Evolutionary conservation across 2,797 vertebrate genomes (phyloP).

Genomic region (Trachops cirrhosus): DNA sequence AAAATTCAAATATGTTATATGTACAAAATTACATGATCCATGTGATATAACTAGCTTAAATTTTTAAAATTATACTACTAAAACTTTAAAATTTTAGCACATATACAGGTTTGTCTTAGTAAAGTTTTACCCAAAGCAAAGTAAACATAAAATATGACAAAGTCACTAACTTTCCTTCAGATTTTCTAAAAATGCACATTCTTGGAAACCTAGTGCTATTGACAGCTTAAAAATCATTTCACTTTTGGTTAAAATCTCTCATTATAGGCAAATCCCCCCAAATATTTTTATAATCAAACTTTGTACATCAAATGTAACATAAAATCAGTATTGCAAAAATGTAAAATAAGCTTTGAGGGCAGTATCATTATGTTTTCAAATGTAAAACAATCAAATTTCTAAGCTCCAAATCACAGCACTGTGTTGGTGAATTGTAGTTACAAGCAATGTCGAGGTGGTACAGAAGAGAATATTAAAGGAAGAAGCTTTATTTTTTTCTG

Average conservation of each 20-base stretch:
- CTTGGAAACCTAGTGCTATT: background rate
- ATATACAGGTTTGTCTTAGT: background rate
- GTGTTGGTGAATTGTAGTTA: background rate
- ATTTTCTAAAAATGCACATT: background rate
- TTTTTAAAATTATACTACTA: background rate
- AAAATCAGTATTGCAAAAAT: background rate
- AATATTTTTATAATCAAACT: background rate
- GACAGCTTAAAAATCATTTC: background rate
- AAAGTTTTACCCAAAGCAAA: background rate
- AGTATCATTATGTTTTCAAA: background rate
- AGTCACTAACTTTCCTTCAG: background rate
- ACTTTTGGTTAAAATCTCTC: background rate
- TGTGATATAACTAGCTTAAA: background rate
- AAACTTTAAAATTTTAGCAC: background rate
- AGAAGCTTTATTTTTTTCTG: background rate
- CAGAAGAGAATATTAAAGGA: background rate
- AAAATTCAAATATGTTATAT: background rate
- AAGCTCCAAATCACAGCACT: background rate
- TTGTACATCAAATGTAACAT: background rate
- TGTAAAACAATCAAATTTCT: background rate
- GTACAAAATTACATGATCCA: background rate
- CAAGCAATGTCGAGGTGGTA: background rate
- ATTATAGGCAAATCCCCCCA: background rate
- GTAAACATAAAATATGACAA: background rate
- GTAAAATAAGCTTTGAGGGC: background rate